Evolutionary conservation across 35 echinoderm and acorn worm species (phyloP).

Genomic region (Eucidaris tribuloides): DNA sequence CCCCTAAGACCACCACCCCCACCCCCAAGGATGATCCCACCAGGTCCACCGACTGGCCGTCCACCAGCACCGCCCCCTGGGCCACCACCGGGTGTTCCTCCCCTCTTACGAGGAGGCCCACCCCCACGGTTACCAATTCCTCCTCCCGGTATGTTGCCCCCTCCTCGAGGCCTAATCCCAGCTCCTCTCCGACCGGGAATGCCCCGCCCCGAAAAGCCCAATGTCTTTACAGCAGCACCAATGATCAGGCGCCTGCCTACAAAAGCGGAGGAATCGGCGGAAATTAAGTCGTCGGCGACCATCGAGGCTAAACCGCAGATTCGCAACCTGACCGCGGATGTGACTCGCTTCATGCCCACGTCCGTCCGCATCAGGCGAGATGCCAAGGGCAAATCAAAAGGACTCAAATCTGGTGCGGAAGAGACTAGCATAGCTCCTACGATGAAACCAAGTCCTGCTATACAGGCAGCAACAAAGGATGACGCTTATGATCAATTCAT

Average conservation of each 20-base stretch:
- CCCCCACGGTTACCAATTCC: conserved; percentile 60
- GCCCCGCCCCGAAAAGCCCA: conserved; percentile 67
- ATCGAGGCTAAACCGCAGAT: conserved; percentile 97
- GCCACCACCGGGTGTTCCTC: conserved; percentile 77
- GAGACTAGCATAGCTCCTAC: conserved; percentile 39
- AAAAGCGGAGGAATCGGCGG: conserved; percentile 48
- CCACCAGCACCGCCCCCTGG: conserved; percentile 85
- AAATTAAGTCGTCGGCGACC: conserved; percentile 80
- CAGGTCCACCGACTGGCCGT: conserved; percentile 67
- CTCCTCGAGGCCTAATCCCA: conserved; percentile 36
- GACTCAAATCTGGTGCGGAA: conserved; percentile 40
- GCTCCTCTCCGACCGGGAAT: conserved; percentile 48
- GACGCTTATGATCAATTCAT: conserved; percentile 98
- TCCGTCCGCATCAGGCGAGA: conserved; percentile 81
- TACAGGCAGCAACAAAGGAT: conserved; percentile 80
- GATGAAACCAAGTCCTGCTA: conserved; percentile 29
- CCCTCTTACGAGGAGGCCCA: conserved; percentile 48
- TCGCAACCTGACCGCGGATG: conserved; percentile 92
- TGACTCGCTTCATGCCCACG: conserved; percentile 86
- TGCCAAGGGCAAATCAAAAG: conserved; percentile 71
- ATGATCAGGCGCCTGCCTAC: conserved; percentile 71
- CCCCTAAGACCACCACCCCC: conserved; percentile 62
- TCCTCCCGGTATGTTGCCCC: conserved; percentile 61
- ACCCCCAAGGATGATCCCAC: conserved; percentile 77
- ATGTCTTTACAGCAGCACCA: conserved; percentile 89